These are phyloP conservation scores for Andricus curvator DNA, from an alignment of 2,888 invertebrate genomes.

Conservation along the genomic window DNA sequence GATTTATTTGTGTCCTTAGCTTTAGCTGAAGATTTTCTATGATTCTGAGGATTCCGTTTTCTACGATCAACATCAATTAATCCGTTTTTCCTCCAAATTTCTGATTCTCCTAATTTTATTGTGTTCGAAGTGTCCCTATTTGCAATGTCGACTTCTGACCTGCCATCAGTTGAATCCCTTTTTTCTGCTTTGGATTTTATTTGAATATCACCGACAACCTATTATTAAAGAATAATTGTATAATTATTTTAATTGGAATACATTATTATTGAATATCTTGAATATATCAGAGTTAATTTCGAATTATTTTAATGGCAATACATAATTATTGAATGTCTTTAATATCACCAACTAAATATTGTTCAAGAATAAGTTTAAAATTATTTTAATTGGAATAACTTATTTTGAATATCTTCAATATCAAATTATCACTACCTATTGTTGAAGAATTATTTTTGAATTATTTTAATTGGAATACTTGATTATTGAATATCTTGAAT, in stretches of 20 bases:
- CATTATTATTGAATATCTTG: too few species aligned
- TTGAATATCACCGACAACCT: constrained; percentile 36
- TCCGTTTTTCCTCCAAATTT: not conserved
- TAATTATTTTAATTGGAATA: not conserved
- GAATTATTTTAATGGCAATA: too few species aligned
- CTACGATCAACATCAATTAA: not conserved
- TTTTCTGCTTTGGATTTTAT: constrained; percentile 19
- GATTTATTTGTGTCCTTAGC: not conserved
- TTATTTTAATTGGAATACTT: not conserved
- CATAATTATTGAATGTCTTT: too few species aligned
- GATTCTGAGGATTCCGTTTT: not conserved
- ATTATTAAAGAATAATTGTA: not conserved
- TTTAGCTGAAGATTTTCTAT: not conserved
- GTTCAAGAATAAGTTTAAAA: not conserved
- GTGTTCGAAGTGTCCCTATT: not conserved
- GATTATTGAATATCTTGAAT: not conserved
- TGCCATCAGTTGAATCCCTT: constrained; percentile 35
- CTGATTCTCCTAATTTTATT: not conserved
- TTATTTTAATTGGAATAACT: not conserved
- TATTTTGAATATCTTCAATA: too few species aligned
- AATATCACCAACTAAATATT: not conserved
- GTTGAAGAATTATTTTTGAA: too few species aligned
- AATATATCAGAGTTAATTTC: too few species aligned
- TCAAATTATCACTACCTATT: too few species aligned
- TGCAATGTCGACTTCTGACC: constrained; percentile 39